These are phyloP conservation scores for Atractosteus spatula DNA, from an alignment of 2,113 vertebrate genomes.

Conservation along the genomic window DNA sequence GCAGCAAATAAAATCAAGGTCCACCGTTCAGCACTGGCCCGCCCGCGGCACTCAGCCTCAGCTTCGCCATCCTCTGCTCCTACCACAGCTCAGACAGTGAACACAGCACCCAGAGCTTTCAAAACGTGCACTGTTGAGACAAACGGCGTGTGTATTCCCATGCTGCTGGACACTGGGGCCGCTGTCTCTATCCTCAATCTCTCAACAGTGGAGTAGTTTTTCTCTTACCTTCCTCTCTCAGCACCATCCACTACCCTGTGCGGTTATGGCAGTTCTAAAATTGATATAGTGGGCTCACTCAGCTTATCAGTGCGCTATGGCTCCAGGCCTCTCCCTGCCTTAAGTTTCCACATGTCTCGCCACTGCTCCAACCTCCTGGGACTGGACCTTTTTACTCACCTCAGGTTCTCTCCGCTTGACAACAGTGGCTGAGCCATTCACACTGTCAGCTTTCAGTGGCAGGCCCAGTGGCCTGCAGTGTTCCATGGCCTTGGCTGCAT, in stretches of 20 bases:
- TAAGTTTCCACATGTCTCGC: neutral
- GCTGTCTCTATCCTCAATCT: constrained; percentile 12
- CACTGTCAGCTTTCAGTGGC: no score
- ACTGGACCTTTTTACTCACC: neutral
- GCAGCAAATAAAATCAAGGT: no score
- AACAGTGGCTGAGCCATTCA: neutral
- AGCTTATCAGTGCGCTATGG: neutral
- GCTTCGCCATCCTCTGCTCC: no score
- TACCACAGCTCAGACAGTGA: no score
- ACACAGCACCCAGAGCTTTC: no score
- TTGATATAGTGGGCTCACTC: constrained; percentile 3
- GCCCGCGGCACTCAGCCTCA: no score
- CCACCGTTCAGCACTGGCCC: no score
- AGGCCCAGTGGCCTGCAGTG: neutral
- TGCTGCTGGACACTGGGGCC: constrained; percentile 25
- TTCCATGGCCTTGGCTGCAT: neutral
- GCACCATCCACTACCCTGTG: neutral
- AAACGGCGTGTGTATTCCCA: constrained; percentile 3
- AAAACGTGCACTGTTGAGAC: constrained; percentile 13
- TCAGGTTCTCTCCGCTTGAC: neutral
- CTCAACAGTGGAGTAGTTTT: neutral
- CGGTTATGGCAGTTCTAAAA: constrained; percentile 13
- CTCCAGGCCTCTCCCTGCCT: neutral
- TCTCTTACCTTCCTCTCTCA: neutral
- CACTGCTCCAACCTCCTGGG: neutral